Evolutionary conservation across 2,888 invertebrate genomes (phyloP).

Genomic region (Lycocerus yunnanus): DNA sequence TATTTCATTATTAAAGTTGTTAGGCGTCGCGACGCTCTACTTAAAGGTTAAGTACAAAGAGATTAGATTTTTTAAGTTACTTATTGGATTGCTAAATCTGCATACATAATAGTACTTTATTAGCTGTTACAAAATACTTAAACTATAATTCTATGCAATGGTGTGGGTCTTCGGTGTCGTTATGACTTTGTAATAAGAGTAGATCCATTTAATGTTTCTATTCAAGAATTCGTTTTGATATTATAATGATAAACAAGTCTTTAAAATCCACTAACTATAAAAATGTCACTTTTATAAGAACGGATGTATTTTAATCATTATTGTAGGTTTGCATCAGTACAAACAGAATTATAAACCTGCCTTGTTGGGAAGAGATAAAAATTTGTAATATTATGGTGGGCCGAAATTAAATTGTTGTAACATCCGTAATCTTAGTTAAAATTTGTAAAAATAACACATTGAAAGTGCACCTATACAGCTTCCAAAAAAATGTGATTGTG

Average conservation of each 20-base stretch:
- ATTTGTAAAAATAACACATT: neutral
- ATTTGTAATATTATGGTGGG: neutral
- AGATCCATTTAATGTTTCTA: neutral
- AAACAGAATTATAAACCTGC: neutral
- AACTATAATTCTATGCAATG: neutral
- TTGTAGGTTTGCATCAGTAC: neutral
- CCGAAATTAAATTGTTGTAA: neutral
- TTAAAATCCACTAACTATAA: neutral
- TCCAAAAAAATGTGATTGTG: no score
- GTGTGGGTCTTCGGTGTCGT: neutral
- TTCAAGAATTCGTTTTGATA: neutral
- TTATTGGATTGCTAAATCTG: neutral
- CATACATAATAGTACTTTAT: neutral
- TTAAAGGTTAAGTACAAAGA: no score
- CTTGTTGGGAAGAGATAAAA: neutral
- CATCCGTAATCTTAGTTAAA: neutral
- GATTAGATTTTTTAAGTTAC: neutral
- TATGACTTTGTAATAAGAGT: neutral
- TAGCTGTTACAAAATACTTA: neutral
- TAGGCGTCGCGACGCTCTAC: no score
- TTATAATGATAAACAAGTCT: neutral
- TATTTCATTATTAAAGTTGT: no score
- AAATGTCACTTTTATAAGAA: neutral
- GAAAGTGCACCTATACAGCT: no score
- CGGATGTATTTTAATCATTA: neutral